Evolutionary conservation across 2,888 invertebrate species (phyloP).

Genomic region (Carabus problematicus): DNA sequence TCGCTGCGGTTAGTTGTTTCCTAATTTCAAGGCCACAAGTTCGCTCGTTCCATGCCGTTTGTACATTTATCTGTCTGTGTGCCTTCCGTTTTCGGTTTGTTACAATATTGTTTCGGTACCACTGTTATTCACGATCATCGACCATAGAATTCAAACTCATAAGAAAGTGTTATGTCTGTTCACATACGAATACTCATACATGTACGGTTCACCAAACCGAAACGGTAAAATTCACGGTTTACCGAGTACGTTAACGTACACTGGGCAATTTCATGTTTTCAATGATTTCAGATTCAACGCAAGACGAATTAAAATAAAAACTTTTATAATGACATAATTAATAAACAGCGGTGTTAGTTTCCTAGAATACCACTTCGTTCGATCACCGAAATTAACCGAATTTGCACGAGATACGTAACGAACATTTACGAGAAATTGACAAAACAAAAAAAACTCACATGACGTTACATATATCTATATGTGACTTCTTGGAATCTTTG

Average conservation of each 20-base stretch:
- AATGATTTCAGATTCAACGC: too few relatives aligned
- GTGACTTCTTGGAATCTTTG: too few relatives aligned
- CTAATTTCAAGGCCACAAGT: too few relatives aligned
- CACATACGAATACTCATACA: constrained; percentile 41
- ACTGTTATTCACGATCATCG: constrained; percentile 14
- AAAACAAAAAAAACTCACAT: too few relatives aligned
- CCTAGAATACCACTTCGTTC: constrained; percentile 1
- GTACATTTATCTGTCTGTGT: too few relatives aligned
- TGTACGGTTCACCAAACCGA: constrained; percentile 26
- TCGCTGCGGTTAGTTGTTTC: too few relatives aligned
- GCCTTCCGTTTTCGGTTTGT: not conserved
- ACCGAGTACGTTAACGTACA: constrained; percentile 29
- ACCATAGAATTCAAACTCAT: constrained; percentile 36
- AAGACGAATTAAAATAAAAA: constrained; percentile 31
- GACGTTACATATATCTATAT: too few relatives aligned
- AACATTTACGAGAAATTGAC: too few relatives aligned
- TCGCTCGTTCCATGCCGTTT: too few relatives aligned
- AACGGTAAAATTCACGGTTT: constrained; percentile 40
- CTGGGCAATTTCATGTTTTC: constrained; percentile 24
- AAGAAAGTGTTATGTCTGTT: constrained; percentile 42
- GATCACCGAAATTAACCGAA: too few relatives aligned
- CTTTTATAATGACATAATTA: constrained; percentile 36
- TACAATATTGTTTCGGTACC: constrained; percentile 9
- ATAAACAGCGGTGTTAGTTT: constrained; percentile 27
- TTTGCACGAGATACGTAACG: too few relatives aligned